Percentiles rank a stretch among this genome's conserved stretches.
phyloP scores from a whole-genome alignment of 2,888 invertebrate species.

The Polyploca ridens region DNA sequence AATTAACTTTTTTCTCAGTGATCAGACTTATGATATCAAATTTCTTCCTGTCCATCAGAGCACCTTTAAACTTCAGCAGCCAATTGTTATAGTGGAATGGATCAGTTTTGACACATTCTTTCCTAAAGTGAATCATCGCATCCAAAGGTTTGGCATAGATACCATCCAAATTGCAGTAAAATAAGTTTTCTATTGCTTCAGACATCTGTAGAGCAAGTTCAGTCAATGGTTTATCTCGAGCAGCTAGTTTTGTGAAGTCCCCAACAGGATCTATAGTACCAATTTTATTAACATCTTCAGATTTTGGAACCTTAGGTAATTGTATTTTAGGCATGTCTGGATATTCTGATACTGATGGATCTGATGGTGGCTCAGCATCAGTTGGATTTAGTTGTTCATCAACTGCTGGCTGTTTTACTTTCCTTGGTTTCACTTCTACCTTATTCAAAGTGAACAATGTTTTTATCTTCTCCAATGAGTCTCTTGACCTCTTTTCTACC shows the following conservation, averaged over 20 bases:
- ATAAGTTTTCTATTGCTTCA: slow-evolving; percentile 68
- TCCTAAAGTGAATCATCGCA: slow-evolving; percentile 64
- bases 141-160: slow-evolving; percentile 65
- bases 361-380: slow-evolving; percentile 23
- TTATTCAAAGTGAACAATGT: slow-evolving; percentile 77
- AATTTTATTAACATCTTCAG: slow-evolving; percentile 61
- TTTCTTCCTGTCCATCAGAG: slow-evolving; percentile 56
- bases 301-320: slow-evolving; percentile 43
- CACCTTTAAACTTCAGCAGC: slow-evolving; percentile 64
- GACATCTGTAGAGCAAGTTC: slow-evolving; percentile 63
- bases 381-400: slow-evolving; percentile 31
- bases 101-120: slow-evolving; percentile 61
- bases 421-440: slow-evolving; percentile 60
- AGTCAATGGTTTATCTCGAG: slow-evolving; percentile 57
- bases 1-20: slow-evolving; percentile 57
- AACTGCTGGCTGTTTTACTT: slow-evolving; percentile 42
- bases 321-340: slow-evolving; percentile 57
- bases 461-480: slow-evolving; percentile 76
- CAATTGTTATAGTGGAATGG: slow-evolving; percentile 71
- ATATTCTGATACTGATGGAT: slow-evolving; percentile 24
- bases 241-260: slow-evolving; percentile 82
- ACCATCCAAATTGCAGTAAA: slow-evolving; percentile 68
- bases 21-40: slow-evolving; percentile 55
- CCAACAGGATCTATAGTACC: slow-evolving; percentile 85
- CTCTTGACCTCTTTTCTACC: slow-evolving; percentile 73